Evolutionary conservation across 2,888 invertebrate genomes (phyloP), one percentile per base, ranked within the genome.

Genomic region (Drosophila testacea): DNA sequence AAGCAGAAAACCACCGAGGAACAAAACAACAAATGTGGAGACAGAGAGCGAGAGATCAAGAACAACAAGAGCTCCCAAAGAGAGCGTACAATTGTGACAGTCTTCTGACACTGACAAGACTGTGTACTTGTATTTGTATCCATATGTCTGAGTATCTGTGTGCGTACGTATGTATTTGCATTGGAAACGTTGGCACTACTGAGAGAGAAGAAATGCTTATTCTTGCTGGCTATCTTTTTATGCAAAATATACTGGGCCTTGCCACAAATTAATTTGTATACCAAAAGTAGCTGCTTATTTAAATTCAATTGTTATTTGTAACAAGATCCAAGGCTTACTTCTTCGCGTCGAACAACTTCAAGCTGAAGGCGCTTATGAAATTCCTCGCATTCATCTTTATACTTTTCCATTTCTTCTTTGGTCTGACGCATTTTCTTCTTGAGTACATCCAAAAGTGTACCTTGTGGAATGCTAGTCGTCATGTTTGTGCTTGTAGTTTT

Each of bases 401-500:
- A 98, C 94, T 97, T 96, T 93, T 99, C 99, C 96, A 98, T 97
- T 95, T 99, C 99, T 93, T 98, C 98, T 94, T 98, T 98, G 91
- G 98, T 97, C 94, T 98, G 98, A 90, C 98, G 95, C 99, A 99
- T 99, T 96, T 99, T 99, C 95, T 98, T 98, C 95, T 99, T 99
- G 92, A 99, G 95, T 92, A 98, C 98, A 94, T 98, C 98, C 93
- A 99, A 94, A 90, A 99, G 96, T 92, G 97, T 96, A 92, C 97
- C 97, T 94, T 98, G 97, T 93, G 96, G 96, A 94, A 97, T 95
- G 93, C 96, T 96, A 93, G 96, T 95, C 94, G 97, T 96, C 97
- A 97, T 97, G 77, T 86, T 90, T 89, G 81, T 76, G 78, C 79
- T 81, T 86, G 27, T 66, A 70, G 63, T 69, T 80, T 56, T 70